Evolutionary conservation across 1,140 invertebrate species (phyloP).

Genomic region (Cotesia chilonis): DNA sequence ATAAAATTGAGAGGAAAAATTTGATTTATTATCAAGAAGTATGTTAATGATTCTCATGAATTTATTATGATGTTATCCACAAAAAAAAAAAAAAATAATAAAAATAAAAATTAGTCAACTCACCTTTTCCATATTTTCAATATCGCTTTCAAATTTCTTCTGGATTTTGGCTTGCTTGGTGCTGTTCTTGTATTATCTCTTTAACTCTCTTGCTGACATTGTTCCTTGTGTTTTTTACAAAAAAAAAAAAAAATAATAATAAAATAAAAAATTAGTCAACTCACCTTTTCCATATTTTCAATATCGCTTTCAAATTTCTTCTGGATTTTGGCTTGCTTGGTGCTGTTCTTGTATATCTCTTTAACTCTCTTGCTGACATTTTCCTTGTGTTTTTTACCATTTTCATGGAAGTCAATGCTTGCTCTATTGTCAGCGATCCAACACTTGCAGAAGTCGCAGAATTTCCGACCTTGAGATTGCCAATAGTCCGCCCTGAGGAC

Average conservation of each 20-base stretch:
- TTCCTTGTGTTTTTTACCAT: conserved; percentile 91
- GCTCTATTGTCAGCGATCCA: conserved; percentile 98
- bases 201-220: conserved; percentile 89
- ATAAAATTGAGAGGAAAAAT: no score
- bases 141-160: conserved; percentile 79
- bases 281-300: conserved; percentile 86
- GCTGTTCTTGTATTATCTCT: conserved; percentile 85
- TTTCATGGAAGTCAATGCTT: conserved; percentile 95
- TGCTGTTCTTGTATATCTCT: conserved; percentile 85
- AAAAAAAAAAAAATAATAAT: no score
- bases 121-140: conserved; percentile 89
- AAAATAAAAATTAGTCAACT: conserved; percentile 30
- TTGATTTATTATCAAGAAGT: no score
- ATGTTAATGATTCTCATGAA: no score
- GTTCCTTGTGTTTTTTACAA: conserved; percentile 91
- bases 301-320: conserved; percentile 82
- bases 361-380: conserved; percentile 89
- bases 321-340: conserved; percentile 79
- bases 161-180: conserved; percentile 79
- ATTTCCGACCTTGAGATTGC: conserved; percentile 95
- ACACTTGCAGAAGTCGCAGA: conserved; percentile 97
- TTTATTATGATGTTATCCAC: no score
- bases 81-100: no score
- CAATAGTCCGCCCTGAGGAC: conserved; percentile 91
- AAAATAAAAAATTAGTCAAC: conserved; percentile 27